These are phyloP conservation scores for Phodopus roborovskii DNA, from an alignment of 2,113 vertebrate genomes.

Conservation along the genomic window DNA sequence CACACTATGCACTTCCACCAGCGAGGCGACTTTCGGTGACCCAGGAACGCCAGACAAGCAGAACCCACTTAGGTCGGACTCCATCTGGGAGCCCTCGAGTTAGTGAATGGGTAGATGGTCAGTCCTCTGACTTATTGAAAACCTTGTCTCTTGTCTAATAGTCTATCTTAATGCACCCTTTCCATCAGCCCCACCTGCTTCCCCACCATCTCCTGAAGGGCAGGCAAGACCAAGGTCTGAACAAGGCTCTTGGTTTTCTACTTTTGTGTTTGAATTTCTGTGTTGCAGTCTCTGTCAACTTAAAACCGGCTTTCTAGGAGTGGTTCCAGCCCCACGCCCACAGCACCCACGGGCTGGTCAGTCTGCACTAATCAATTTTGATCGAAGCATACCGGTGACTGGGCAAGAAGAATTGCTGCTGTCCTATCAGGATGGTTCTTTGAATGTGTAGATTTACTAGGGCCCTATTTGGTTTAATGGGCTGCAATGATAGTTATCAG, in stretches of 20 bases:
- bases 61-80: background rate
- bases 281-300: background rate
- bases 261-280: background rate
- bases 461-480: background rate
- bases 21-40: background rate
- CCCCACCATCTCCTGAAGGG: background rate
- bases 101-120: background rate
- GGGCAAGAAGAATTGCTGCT: no score
- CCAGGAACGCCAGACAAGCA: background rate
- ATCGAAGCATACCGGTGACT: background rate
- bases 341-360: background rate
- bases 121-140: background rate
- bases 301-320: background rate
- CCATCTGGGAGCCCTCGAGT: background rate
- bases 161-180: background rate
- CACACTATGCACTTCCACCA: background rate
- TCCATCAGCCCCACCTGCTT: background rate
- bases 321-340: background rate
- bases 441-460: no score
- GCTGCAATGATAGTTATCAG: background rate
- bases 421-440: background rate
- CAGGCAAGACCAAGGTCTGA: background rate
- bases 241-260: background rate
- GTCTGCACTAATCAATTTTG: background rate
- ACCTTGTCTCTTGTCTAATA: background rate